A percentile compares a stretch with the other conserved stretches of the same genome.
Evolutionary conservation across 2,113 vertebrate species (phyloP).

Genomic region (Phodopus roborovskii): DNA sequence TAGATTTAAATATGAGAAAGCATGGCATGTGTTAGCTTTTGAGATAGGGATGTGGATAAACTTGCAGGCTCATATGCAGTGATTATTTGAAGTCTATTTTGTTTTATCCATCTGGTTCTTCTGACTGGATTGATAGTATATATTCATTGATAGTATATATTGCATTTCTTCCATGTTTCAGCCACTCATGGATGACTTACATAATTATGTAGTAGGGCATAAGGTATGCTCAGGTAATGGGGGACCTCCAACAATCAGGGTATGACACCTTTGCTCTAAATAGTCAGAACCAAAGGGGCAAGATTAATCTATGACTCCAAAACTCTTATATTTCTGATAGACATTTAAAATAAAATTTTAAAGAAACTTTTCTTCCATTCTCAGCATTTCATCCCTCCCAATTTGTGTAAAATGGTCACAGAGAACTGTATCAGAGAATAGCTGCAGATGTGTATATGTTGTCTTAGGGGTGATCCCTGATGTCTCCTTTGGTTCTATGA

Average conservation of each 20-base stretch:
- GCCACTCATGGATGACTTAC: neutral
- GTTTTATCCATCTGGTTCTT: constrained; percentile 59
- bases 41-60: constrained; percentile 73
- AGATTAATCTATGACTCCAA: neutral
- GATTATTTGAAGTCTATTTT: constrained; percentile 77
- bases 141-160: constrained; percentile 75
- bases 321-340: constrained; percentile 25
- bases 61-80: constrained; percentile 66
- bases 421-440: neutral
- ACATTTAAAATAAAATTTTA: constrained; percentile 11
- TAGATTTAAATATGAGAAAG: constrained; percentile 80
- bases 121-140: constrained; percentile 45
- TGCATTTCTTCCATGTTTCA: constrained; percentile 55
- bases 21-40: constrained; percentile 76
- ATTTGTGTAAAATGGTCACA: neutral
- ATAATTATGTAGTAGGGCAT: neutral
- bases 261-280: constrained; percentile 9
- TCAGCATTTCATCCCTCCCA: constrained; percentile 31
- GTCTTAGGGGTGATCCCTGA: neutral
- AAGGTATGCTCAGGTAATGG: neutral
- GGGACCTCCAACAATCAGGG: constrained; percentile 10
- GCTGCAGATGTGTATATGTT: rapidly evolving
- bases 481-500: neutral
- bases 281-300: neutral
- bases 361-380: constrained; percentile 1